These are phyloP conservation scores for Maniola jurtina DNA, from an alignment of 1,140 invertebrate genomes.

Conservation along the genomic window DNA sequence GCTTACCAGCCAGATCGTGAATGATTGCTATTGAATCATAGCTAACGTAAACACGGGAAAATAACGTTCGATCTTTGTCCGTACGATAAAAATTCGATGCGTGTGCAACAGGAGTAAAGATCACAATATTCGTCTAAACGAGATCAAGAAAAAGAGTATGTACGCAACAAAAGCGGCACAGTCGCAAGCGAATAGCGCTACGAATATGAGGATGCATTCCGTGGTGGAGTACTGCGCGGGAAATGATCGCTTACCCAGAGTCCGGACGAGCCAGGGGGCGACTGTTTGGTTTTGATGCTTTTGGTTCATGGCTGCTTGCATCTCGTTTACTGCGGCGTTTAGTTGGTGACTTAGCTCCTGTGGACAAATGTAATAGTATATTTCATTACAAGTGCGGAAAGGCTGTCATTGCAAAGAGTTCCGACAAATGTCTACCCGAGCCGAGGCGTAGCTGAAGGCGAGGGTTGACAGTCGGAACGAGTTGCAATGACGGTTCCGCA, in stretches of 20 bases:
- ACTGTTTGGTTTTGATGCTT: constrained; percentile 87
- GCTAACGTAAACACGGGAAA: too few relatives aligned
- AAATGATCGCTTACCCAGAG: constrained; percentile 79
- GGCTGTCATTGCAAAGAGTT: too few relatives aligned
- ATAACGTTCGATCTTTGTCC: too few relatives aligned
- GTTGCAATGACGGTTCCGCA: too few relatives aligned
- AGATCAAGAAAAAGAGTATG: constrained; percentile 8
- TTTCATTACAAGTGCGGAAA: too few relatives aligned
- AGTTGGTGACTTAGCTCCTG: constrained; percentile 96
- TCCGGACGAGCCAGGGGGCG: constrained; percentile 94
- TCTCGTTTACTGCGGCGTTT: constrained; percentile 88
- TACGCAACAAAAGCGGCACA: constrained; percentile 17
- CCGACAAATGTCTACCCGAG: too few relatives aligned
- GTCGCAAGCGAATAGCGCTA: constrained; percentile 20
- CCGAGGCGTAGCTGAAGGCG: too few relatives aligned
- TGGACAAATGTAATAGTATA: constrained; percentile 30
- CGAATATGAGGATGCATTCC: constrained; percentile 4
- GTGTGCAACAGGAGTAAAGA: not conserved
- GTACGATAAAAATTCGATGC: not conserved
- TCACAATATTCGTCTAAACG: not conserved
- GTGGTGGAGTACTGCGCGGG: not conserved
- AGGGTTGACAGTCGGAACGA: too few relatives aligned
- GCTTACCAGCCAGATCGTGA: too few relatives aligned
- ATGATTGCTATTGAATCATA: too few relatives aligned
- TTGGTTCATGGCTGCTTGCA: constrained; percentile 85